Percentiles rank a stretch among this genome's conserved stretches.
phyloP scores from a whole-genome alignment of 2,797 vertebrate species.

The Caiman crocodilus region DNA sequence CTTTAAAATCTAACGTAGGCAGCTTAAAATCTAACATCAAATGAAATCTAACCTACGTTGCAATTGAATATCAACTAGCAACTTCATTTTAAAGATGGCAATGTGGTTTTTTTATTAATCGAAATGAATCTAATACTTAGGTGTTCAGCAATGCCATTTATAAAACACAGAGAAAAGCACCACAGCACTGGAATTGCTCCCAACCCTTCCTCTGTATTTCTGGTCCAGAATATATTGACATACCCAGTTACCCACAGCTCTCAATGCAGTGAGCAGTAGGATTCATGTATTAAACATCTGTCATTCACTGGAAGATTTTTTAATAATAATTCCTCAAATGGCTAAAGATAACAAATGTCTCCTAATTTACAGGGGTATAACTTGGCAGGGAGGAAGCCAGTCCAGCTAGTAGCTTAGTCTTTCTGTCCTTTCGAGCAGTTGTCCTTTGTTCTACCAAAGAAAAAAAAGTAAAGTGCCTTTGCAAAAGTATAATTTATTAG shows the following conservation, averaged over 20 bases:
- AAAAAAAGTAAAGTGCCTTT: constrained; percentile 50
- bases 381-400: constrained; percentile 37
- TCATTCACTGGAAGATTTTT: neutral
- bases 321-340: constrained; percentile 18
- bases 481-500: constrained; percentile 64
- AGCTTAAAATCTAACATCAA: neutral
- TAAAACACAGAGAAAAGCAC: neutral
- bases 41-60: neutral
- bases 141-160: accelerated
- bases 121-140: neutral
- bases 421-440: constrained; percentile 23
- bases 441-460: constrained; percentile 14
- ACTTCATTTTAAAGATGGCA: neutral
- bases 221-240: constrained; percentile 64
- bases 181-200: constrained; percentile 46
- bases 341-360: constrained; percentile 38
- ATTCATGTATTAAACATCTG: neutral
- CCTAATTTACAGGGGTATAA: constrained; percentile 11
- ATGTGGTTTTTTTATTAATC: neutral
- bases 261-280: constrained; percentile 45
- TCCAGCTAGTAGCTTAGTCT: constrained; percentile 22
- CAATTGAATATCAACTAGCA: neutral
- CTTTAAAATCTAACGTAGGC: neutral
- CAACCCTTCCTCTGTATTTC: constrained; percentile 44
- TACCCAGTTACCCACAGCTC: constrained; percentile 52